These are phyloP conservation scores for Leptothorax acervorum DNA, from an alignment of 2,888 invertebrate species.

Conservation along the genomic window DNA sequence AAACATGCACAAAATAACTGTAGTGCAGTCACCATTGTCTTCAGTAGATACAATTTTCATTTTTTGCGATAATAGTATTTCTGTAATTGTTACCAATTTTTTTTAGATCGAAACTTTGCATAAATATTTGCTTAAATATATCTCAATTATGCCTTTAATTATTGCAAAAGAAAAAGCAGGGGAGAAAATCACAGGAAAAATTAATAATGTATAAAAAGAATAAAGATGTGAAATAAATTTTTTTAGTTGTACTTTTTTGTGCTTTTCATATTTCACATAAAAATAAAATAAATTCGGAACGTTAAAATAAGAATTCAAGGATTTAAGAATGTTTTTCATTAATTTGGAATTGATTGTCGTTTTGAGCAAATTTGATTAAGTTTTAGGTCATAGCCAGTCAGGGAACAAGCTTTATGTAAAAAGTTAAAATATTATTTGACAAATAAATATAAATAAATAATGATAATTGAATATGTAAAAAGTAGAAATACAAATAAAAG, in stretches of 20 bases:
- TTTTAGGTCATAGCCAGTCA: slow-evolving; percentile 56
- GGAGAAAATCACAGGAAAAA: background rate
- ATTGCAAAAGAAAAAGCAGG: background rate
- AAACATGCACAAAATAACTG: slow-evolving; percentile 4
- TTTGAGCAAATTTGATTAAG: slow-evolving; percentile 10
- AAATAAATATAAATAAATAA: background rate
- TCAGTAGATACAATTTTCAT: background rate
- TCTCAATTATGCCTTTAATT: slow-evolving; percentile 31
- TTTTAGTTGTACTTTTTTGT: background rate
- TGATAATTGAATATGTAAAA: background rate
- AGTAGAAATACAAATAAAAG: slow-evolving; percentile 13
- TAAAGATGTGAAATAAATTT: background rate
- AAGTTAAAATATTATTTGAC: slow-evolving; percentile 15
- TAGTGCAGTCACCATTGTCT: background rate
- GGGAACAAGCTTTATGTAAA: slow-evolving; percentile 74
- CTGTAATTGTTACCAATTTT: background rate
- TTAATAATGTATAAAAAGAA: slow-evolving; percentile 2
- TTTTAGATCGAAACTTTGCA: background rate
- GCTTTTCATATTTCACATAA: background rate
- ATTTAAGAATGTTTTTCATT: background rate
- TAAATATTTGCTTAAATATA: slow-evolving; percentile 18
- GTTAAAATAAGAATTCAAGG: slow-evolving; percentile 23
- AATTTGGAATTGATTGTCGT: slow-evolving; percentile 20
- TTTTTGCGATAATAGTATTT: background rate
- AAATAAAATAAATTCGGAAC: slow-evolving; percentile 23